Evolutionary conservation across 2,888 invertebrate species (phyloP).

Genomic region (Calameuta idolon): DNA sequence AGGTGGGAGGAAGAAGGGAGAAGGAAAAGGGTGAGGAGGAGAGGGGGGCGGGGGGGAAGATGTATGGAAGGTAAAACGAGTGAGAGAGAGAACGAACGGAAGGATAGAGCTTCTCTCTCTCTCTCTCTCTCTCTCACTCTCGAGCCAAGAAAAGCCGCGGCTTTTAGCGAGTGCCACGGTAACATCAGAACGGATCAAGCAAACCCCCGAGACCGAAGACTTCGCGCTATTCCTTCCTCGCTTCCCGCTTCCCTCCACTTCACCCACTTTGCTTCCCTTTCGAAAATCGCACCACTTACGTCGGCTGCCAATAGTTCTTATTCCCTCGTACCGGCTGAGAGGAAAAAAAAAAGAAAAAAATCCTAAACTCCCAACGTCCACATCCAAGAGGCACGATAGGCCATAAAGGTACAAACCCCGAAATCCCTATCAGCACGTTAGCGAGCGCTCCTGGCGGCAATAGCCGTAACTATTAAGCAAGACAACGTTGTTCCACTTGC

Average conservation of each 20-base stretch:
- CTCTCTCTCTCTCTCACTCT: neutral
- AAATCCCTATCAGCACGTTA: neutral
- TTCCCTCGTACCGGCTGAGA: neutral
- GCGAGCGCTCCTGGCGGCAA: too few relatives aligned
- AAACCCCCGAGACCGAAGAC: neutral
- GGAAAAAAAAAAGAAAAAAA: neutral
- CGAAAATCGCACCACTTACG: neutral
- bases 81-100: neutral
- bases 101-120: neutral
- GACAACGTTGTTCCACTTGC: neutral
- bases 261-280: neutral
- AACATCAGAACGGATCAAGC: conserved; percentile 4
- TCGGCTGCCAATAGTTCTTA: neutral
- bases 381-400: neutral
- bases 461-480: neutral
- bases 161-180: conserved; percentile 6
- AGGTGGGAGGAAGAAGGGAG: conserved; percentile 10
- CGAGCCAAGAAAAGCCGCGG: neutral
- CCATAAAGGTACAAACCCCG: neutral
- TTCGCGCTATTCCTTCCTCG: neutral
- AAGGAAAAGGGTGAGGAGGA: conserved; percentile 15
- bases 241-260: neutral
- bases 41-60: conserved; percentile 23
- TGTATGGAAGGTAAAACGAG: conserved; percentile 21
- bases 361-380: too few relatives aligned